Base-by-base conservation (phyloP, 1,140 invertebrate species). In the Drosophila busckii region DNA sequence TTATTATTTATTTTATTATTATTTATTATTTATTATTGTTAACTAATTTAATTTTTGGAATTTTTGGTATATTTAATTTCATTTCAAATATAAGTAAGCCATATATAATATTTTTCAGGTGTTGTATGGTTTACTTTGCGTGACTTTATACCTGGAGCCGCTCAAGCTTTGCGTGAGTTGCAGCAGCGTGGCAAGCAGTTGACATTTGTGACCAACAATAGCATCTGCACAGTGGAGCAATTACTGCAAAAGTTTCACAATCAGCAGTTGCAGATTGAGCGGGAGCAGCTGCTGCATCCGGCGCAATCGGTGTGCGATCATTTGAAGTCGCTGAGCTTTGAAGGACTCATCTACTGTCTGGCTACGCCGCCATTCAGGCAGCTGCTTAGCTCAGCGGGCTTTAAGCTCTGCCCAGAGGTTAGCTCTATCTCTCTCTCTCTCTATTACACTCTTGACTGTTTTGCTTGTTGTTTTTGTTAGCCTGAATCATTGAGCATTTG, bases 181-280 rank as follows among this genome's bases (percentile, higher is more conserved):
- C 86, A 89, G 59, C 63, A 88, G 0, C 65, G 90, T 20, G 92
- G 92, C 1, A 95, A 95, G 80, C 90, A 89, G 49, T 87, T 94
- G 0, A 89, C 92, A 45, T 92, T 92, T 54, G 90, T 95, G 3
- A 93, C 93, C 3, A 95, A 95, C 70, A 95, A 95, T 73, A 90
- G 88, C 53, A 78, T 89, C 10, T 49, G 87, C 19, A 80, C 70
- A 0, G 35, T 84, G 29, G 73, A 88, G 10, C 70, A 87, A 6
- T 89, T 89, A 46, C 73, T 84, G 12, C 31, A 67, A 1, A 82
- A 75, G 48, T 70, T 82, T 6, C 32, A 32, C 2, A 32, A 35
- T 2, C 61, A 75, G 31, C 16, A 54, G 2, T 13, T 69, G 0
- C 15, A 35, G 1, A 50, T 80, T 4, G 16, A 44, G 4, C 37